phyloP scores from a whole-genome alignment of 1,140 invertebrate species.

The Phymorhynchus buccinoides region DNA sequence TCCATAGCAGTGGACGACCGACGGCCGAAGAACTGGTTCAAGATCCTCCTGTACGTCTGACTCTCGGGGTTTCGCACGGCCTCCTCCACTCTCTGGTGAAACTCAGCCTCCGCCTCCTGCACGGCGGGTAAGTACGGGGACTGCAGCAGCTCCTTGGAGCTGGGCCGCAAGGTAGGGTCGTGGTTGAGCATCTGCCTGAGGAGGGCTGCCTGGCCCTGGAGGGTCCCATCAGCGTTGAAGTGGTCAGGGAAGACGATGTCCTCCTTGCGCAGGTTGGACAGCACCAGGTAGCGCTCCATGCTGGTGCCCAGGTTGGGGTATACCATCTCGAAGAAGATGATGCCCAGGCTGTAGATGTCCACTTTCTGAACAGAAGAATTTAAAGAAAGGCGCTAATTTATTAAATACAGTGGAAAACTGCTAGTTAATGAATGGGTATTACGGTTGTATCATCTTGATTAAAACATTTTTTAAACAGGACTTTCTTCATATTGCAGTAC shows the following conservation, averaged over 20 bases:
- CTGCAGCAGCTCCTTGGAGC: constrained; percentile 85
- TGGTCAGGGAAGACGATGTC: constrained; percentile 82
- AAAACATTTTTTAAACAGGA: too few species aligned
- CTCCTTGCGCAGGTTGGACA: constrained; percentile 80
- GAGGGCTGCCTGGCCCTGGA: constrained; percentile 64
- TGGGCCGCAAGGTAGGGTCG: constrained; percentile 86
- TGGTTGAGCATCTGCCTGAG: constrained; percentile 87
- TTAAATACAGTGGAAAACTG: too few species aligned
- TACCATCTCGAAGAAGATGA: constrained; percentile 83
- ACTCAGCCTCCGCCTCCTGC: constrained; percentile 84
- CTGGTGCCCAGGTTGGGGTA: constrained; percentile 85
- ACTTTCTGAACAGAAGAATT: constrained; percentile 84
- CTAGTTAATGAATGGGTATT: too few species aligned
- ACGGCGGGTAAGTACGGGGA: constrained; percentile 86
- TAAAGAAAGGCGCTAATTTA: too few species aligned
- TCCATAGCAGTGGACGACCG: constrained; percentile 80
- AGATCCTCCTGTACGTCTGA: constrained; percentile 85
- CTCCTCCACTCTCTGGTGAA: constrained; percentile 84
- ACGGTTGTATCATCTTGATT: too few species aligned
- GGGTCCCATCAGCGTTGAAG: constrained; percentile 72
- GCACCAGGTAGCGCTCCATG: constrained; percentile 90
- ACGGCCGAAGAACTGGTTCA: constrained; percentile 79
- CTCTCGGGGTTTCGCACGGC: constrained; percentile 85
- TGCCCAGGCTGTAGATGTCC: constrained; percentile 78
- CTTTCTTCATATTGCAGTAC: too few species aligned